phyloP scores from a whole-genome alignment of 2,888 invertebrate species.

The Eupithecia exiguata region DNA sequence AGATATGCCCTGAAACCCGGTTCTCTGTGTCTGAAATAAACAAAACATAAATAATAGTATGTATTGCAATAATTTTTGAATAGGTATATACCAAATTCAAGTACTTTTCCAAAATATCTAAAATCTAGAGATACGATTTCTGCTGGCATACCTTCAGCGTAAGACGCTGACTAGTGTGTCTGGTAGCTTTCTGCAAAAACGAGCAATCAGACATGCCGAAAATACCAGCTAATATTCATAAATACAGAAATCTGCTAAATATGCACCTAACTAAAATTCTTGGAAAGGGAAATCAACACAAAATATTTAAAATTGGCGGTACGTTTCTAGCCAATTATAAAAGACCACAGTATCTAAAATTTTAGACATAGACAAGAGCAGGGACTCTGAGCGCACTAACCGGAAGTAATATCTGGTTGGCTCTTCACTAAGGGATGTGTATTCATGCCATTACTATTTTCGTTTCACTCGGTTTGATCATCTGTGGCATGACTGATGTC shows the following conservation, averaged over 20 bases:
- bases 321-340: not conserved
- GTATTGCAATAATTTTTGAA: not conserved
- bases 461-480: not conserved
- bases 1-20: constrained; percentile 46
- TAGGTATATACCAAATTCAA: no score
- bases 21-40: constrained; percentile 1
- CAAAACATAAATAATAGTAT: not conserved
- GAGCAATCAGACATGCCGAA: constrained; percentile 21
- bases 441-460: not conserved
- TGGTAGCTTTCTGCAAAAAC: constrained; percentile 11
- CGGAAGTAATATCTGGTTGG: not conserved
- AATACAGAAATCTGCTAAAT: not conserved
- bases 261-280: not conserved
- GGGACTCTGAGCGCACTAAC: not conserved
- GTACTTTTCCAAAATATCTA: not conserved
- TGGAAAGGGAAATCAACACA: not conserved
- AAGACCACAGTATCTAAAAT: not conserved
- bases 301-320: constrained; percentile 1
- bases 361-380: not conserved
- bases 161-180: constrained; percentile 23
- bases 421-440: not conserved
- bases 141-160: constrained; percentile 14
- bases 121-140: not conserved
- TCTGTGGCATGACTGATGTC: not conserved
- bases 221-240: not conserved